Base-by-base conservation (phyloP, 2,113 vertebrate species). In the Takifugu flavidus region DNA sequence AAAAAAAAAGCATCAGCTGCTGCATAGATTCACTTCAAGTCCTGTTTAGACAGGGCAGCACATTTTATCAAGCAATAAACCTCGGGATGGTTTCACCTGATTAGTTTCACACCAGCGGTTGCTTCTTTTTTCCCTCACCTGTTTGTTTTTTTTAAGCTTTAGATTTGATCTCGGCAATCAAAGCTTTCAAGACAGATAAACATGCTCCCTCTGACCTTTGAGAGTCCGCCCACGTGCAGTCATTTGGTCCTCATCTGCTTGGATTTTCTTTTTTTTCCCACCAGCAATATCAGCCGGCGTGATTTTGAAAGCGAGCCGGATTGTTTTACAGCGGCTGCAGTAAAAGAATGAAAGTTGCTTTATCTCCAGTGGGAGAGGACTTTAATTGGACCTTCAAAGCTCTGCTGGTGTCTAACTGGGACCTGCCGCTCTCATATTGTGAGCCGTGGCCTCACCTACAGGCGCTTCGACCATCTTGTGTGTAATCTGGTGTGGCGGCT, bases 351-450 rank as follows among this genome's bases (percentile, higher is more conserved):
- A 75, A 58, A 65, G 58, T 26, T 2, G 29, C 53, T 82, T 86
- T 67, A 88, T 87, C 80, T 80, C 43, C 45, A 53, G 12, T 12
- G 1, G n/a, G 14, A 29, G 13, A 55, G 64, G 49, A 52, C 60
- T 72, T 81, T 72, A 77, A 86, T 72, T 78, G 46, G 28, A 51
- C 59, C 62, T 87, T 86, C 34, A 67, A 89, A 86, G 61, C 49
- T 15, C 80, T 59, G 70, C 64, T 2, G 49, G 42, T 47, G 59
- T 76, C 85, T 79, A 45, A 47, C 28, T 49, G 56, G 31, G 45
- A 66, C 64, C 39, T 61, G 69, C 39, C 8, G 31, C 31, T 72
- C 60, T 56, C 52, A 20, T 42, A 20, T 27, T 29, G 42, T 61
- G 31, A 70, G 57, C 67, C 70, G 51, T 74, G 77, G 61, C 74